Evolutionary conservation across 2,888 invertebrate genomes (phyloP).

Genomic region (Dryobota labecula): DNA sequence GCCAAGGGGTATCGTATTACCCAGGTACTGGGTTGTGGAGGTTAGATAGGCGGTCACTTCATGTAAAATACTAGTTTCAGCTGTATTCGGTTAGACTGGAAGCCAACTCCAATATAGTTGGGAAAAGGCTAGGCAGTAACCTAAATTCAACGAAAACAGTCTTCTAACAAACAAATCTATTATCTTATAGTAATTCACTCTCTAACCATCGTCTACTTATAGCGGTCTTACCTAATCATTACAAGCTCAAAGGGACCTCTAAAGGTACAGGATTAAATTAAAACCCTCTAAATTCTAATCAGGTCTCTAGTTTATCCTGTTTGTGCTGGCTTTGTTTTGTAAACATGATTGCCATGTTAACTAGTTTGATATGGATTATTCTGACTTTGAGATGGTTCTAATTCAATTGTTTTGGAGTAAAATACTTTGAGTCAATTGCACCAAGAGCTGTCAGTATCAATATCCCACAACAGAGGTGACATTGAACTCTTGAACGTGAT

Average conservation of each 20-base stretch:
- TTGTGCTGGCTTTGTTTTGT: slow-evolving; percentile 18
- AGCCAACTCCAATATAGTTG: no score
- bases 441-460: no score
- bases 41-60: no score
- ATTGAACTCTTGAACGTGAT: no score
- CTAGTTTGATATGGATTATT: slow-evolving; percentile 9
- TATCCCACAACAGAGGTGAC: no score
- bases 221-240: slow-evolving; percentile 12
- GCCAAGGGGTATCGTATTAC: no score
- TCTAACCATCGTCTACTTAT: background rate
- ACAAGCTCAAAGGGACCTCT: background rate
- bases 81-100: no score
- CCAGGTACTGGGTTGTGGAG: no score
- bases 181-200: background rate
- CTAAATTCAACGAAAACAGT: background rate
- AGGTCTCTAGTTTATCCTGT: slow-evolving; percentile 25
- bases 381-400: background rate
- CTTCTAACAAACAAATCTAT: background rate
- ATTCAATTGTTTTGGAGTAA: background rate
- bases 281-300: slow-evolving; percentile 46
- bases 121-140: no score
- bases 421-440: no score
- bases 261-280: slow-evolving; percentile 45
- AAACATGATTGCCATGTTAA: slow-evolving; percentile 24
- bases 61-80: no score